Base-by-base conservation (phyloP, 2,797 vertebrate species). In the Emys orbicularis region DNA sequence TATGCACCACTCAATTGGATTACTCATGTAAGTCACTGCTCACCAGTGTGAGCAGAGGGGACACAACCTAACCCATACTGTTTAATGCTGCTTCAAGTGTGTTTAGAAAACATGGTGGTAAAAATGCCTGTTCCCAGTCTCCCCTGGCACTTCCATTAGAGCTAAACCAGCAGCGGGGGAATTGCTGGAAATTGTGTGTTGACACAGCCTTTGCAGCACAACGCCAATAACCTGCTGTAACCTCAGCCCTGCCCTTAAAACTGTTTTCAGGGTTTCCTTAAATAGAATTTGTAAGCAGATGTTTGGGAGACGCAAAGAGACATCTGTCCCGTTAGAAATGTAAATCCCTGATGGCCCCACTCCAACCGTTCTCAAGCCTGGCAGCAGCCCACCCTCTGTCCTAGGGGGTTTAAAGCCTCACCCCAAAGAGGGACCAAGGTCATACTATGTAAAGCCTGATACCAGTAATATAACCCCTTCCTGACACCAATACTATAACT, bases 201-300 rank as follows among this genome's bases (percentile, higher is more conserved):
- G 68, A 6, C 27, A 18, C 44, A 34, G 81, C 11, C 29, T 72
- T 49, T 76, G 50, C 0, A 7, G 81, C 54, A 12, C 0, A 11
- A 31, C 7, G 53, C 72, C 59, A 56, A 86, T 44, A 83, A 81
- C 52, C 93, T 54, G 2, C 83, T 0, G 13, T 95, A 81, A 95
- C 92, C 95, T 77, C 87, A 8, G 61, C 0, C 53, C n/a, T 68
- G 68, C 91, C 86, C 76, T 80, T 16, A 87, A 74, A 92, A 56
- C 7, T 4, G 34, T 0, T 34, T 2, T 90, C 86, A 50, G 10
- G 53, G 1, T 87, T 76, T 85, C 93, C 84, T 74, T 81, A 92
- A 97, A 97, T 80, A 97, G 95, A 81, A 61, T 37, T 0, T 31
- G 29, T 4, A 34, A 95, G 86, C 97, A 96, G 97, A 97, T 96